Conservation (phyloP, 2,797 vertebrate genomes). For the Eulemur rubriventer region DNA sequence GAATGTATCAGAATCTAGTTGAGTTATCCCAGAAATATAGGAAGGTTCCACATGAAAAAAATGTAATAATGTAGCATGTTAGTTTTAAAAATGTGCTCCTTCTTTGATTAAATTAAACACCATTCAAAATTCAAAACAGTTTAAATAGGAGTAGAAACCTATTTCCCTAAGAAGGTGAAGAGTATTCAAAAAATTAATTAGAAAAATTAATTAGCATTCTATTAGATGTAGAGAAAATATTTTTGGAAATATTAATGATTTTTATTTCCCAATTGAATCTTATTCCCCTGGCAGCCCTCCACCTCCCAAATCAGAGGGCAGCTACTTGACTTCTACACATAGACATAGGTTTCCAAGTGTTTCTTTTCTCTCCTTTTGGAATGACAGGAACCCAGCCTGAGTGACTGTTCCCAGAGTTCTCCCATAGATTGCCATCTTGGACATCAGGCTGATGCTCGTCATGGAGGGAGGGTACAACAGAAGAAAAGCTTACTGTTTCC, state of each 20-base stretch:
- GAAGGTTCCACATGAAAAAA: not conserved
- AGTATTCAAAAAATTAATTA: not conserved
- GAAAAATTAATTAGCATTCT: not conserved
- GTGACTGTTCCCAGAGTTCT: not conserved
- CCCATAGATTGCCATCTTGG: not conserved
- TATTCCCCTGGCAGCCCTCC: not conserved
- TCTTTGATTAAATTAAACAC: not conserved
- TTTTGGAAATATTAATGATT: not conserved
- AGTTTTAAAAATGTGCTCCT: not conserved
- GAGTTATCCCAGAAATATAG: not conserved
- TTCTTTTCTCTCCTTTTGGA: not conserved
- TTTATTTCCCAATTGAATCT: not conserved
- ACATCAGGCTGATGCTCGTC: not conserved
- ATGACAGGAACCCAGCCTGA: not conserved
- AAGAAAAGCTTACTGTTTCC: not conserved
- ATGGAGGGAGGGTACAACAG: not conserved
- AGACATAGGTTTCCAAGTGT: not conserved
- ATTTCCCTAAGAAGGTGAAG: not conserved
- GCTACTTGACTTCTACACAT: not conserved
- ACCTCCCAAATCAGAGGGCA: not conserved
- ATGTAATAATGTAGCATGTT: not conserved
- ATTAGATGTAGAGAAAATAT: not conserved
- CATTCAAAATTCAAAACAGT: not conserved
- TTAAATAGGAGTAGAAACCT: not conserved
- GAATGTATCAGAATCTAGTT: not conserved